phyloP scores from a whole-genome alignment of 2,113 vertebrate species.

The Pitta sordida region DNA sequence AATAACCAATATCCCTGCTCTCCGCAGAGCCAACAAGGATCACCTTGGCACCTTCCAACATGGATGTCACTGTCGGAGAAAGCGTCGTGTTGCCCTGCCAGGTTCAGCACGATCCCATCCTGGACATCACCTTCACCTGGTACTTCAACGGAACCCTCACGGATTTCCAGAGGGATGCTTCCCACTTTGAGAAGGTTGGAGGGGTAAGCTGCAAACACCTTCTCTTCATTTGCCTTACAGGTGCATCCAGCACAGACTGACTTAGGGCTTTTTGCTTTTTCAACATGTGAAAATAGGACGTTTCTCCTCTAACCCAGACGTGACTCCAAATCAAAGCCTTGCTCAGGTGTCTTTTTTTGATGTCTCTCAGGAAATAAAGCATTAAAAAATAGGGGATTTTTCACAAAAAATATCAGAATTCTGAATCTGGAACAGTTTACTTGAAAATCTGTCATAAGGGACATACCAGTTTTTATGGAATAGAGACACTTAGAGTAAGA shows the following conservation, averaged over 20 bases:
- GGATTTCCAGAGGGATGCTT: conserved; percentile 82
- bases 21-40: conserved; percentile 89
- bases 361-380: not conserved
- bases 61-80: conserved; percentile 94
- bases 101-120: conserved; percentile 85
- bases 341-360: not conserved
- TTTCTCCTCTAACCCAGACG: not conserved
- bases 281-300: not conserved
- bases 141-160: conserved; percentile 89
- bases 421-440: not conserved
- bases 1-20: not conserved
- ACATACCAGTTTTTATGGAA: not conserved
- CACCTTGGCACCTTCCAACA: conserved; percentile 86
- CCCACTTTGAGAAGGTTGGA: conserved; percentile 91
- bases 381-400: not conserved
- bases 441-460: not conserved
- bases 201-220: conserved; percentile 80
- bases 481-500: not conserved
- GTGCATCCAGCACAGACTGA: not conserved
- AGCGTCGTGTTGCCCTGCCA: conserved; percentile 92
- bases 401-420: not conserved
- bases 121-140: conserved; percentile 91
- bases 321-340: not conserved
- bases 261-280: not conserved
- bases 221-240: not conserved